phyloP scores from a whole-genome alignment of 2,113 vertebrate species.

The Osmerus mordax region DNA sequence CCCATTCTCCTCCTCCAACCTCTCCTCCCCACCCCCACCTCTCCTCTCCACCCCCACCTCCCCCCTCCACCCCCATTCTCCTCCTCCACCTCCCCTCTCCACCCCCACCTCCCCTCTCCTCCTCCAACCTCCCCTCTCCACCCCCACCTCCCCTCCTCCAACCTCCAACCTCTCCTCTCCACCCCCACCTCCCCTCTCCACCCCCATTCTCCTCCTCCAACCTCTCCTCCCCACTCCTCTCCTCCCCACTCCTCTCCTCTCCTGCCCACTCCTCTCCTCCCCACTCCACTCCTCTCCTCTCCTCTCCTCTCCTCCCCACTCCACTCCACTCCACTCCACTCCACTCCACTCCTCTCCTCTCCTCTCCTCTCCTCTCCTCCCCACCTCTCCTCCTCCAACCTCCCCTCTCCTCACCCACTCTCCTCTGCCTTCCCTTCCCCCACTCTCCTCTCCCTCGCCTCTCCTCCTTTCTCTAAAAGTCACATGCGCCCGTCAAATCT shows the following conservation, averaged over 20 bases:
- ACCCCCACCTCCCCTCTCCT: not conserved
- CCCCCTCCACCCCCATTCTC: too few species aligned
- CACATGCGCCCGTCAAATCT: constrained; percentile 74
- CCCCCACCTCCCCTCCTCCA: too few species aligned
- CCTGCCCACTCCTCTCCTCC: constrained; percentile 10
- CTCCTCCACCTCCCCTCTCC: too few species aligned
- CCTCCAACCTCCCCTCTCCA: not conserved
- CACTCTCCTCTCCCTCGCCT: constrained; percentile 26
- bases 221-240: too few species aligned
- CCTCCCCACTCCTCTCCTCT: not conserved
- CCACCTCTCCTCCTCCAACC: not conserved
- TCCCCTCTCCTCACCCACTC: not conserved
- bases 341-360: too few species aligned
- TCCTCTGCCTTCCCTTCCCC: not conserved
- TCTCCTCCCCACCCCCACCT: too few species aligned
- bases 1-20: not conserved
- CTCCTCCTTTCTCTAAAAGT: constrained; percentile 43
- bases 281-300: constrained; percentile 2
- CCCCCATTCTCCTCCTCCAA: too few species aligned
- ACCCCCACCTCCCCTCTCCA: too few species aligned
- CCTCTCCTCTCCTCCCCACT: not conserved
- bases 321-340: too few species aligned
- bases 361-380: not conserved
- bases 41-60: too few species aligned
- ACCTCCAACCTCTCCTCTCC: too few species aligned